Conservation (phyloP, 2,113 vertebrate species). For the Anolis carolinensis region DNA sequence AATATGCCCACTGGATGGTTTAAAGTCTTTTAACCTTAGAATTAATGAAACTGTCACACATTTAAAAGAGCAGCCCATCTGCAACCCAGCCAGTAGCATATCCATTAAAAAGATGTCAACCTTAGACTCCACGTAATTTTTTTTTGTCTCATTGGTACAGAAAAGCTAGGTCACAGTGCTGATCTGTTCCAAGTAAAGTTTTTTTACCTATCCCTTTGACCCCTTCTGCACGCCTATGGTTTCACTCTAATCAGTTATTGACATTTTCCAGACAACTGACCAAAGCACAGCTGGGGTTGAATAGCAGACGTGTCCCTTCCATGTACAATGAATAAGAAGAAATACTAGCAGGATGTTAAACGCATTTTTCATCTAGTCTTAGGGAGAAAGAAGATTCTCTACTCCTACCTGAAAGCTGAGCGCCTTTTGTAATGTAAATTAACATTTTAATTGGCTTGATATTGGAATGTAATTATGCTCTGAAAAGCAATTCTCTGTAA, state of each 20-base stretch:
- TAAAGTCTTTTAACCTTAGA: no score
- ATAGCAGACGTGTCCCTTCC: neutral
- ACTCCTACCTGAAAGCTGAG: neutral
- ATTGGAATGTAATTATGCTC: conserved; percentile 8
- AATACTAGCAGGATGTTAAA: neutral
- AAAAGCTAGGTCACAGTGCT: neutral
- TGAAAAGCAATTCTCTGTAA: conserved; percentile 19
- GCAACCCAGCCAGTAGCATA: no score
- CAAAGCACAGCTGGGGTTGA: neutral
- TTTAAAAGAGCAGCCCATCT: neutral
- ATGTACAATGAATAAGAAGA: neutral
- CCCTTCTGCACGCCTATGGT: neutral
- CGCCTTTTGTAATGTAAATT: conserved; percentile 22
- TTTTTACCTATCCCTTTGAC: neutral
- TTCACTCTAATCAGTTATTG: neutral
- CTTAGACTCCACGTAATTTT: neutral
- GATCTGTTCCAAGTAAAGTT: neutral
- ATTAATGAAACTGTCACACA: neutral
- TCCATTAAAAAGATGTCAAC: neutral
- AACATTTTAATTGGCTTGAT: conserved; percentile 13
- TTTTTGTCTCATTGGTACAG: no score
- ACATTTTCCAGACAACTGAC: neutral
- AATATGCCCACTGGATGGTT: no score
- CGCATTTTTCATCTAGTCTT: neutral
- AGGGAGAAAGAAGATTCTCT: neutral